Evolutionary conservation across 2,113 vertebrate species (phyloP).

Genomic region (Xiphophorus couchianus): DNA sequence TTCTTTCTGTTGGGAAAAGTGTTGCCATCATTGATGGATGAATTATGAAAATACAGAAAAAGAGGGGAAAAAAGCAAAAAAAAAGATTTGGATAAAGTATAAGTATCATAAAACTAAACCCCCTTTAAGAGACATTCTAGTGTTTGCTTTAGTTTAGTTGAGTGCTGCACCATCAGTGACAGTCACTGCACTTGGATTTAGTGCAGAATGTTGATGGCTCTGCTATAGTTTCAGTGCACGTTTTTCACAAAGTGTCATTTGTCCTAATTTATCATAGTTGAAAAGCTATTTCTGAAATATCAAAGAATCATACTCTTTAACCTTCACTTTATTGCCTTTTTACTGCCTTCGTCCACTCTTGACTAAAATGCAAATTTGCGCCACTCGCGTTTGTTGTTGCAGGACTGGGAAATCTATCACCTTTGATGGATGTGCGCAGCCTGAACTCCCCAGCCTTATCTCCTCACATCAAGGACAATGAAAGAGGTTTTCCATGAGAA

Average conservation of each 20-base stretch:
- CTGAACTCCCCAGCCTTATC: slow-evolving; percentile 35
- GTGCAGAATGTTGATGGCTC: background rate
- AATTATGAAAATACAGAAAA: background rate
- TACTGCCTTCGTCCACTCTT: slow-evolving; percentile 14
- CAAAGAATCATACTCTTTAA: slow-evolving; percentile 25
- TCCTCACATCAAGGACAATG: slow-evolving; percentile 45
- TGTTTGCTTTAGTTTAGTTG: background rate
- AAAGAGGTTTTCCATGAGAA: slow-evolving; percentile 36
- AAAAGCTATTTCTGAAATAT: slow-evolving; percentile 16
- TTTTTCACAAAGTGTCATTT: slow-evolving; percentile 15
- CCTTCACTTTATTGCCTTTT: slow-evolving; percentile 31
- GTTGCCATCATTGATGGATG: background rate
- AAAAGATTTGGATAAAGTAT: background rate
- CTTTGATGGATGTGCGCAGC: slow-evolving; percentile 42
- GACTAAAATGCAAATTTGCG: slow-evolving; percentile 38
- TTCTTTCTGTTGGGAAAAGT: slow-evolving; percentile 62
- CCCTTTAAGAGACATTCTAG: too few relatives aligned
- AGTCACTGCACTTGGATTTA: background rate
- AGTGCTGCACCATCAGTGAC: background rate
- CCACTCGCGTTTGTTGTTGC: slow-evolving; percentile 1
- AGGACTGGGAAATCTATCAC: slow-evolving; percentile 29
- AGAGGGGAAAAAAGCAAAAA: background rate
- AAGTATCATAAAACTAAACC: background rate
- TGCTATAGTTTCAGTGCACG: slow-evolving; percentile 1
- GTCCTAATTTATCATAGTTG: slow-evolving; percentile 13